Percentiles rank a stretch among this genome's conserved stretches.
Conservation (phyloP, 1,140 invertebrate species). For the Araneus ventricosus region DNA sequence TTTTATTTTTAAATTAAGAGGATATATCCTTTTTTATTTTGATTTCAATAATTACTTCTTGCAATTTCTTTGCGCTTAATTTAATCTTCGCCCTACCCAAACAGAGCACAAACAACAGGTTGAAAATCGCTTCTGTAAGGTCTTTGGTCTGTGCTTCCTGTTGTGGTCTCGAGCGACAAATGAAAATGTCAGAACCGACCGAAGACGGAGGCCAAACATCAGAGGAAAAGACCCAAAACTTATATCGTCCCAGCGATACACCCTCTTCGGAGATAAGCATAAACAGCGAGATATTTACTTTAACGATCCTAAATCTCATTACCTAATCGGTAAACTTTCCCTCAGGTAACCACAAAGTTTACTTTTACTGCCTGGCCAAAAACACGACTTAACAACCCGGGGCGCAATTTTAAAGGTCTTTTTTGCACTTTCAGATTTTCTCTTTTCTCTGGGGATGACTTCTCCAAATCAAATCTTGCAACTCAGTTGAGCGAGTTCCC, state of each 20-base stretch:
- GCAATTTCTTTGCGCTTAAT: no score
- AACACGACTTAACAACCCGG: neutral
- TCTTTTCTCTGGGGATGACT: neutral
- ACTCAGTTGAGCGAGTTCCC: neutral
- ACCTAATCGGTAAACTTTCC: constrained; percentile 32
- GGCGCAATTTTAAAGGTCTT: neutral
- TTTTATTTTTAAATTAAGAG: no score
- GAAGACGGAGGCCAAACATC: no score
- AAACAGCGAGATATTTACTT: constrained; percentile 3
- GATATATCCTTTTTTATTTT: no score
- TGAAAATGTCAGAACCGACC: no score
- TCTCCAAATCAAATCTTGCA: neutral
- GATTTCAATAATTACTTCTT: no score
- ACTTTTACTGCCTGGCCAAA: neutral
- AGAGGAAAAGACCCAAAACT: neutral
- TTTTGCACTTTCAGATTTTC: neutral
- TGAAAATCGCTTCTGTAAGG: no score
- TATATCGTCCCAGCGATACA: neutral
- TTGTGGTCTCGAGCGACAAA: no score
- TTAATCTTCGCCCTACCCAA: no score
- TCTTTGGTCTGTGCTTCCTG: no score
- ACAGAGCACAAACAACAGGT: no score
- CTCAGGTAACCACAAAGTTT: neutral
- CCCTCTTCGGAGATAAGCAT: neutral
- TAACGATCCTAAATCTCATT: constrained; percentile 7